Evolutionary conservation across 2,888 invertebrate genomes (phyloP).

Genomic region (Ceramica pisi): DNA sequence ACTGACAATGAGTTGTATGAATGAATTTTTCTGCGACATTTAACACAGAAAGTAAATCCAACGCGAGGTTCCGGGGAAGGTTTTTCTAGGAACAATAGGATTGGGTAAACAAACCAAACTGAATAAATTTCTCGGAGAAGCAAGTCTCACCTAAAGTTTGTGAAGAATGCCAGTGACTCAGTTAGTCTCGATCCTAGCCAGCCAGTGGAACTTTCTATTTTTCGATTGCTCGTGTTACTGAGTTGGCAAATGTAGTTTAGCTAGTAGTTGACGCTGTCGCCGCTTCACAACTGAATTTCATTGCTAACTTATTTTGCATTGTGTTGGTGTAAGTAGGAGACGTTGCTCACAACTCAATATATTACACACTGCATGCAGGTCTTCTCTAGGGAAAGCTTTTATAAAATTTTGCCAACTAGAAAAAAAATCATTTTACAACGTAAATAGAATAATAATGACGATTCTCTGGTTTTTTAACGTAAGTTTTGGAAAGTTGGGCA

Average conservation of each 20-base stretch:
- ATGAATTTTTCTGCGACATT: constrained; percentile 62
- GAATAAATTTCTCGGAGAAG: constrained; percentile 82
- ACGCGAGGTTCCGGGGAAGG: constrained; percentile 35
- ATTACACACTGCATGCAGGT: constrained; percentile 39
- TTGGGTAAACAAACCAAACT: constrained; percentile 78
- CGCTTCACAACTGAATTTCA: constrained; percentile 82
- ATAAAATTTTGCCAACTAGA: constrained; percentile 23
- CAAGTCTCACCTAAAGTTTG: constrained; percentile 83
- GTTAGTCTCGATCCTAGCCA: constrained; percentile 83
- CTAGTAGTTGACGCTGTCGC: constrained; percentile 81
- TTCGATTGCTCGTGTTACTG: constrained; percentile 89
- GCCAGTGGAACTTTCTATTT: constrained; percentile 85
- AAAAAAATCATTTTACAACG: constrained; percentile 24
- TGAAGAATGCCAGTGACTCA: constrained; percentile 88
- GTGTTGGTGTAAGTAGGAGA: constrained; percentile 66
- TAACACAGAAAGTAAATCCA: constrained; percentile 55
- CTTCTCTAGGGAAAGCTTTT: constrained; percentile 31
- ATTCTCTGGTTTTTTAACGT: not conserved
- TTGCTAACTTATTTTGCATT: constrained; percentile 82
- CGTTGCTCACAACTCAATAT: constrained; percentile 58
- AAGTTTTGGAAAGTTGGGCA: constrained; percentile 1
- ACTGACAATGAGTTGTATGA: constrained; percentile 61
- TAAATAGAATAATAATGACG: constrained; percentile 23
- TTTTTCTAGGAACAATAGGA: constrained; percentile 68
- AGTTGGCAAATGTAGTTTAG: constrained; percentile 87